Evolutionary conservation across 2,113 vertebrate species (phyloP).

Genomic region (Chelonoidis abingdonii): DNA sequence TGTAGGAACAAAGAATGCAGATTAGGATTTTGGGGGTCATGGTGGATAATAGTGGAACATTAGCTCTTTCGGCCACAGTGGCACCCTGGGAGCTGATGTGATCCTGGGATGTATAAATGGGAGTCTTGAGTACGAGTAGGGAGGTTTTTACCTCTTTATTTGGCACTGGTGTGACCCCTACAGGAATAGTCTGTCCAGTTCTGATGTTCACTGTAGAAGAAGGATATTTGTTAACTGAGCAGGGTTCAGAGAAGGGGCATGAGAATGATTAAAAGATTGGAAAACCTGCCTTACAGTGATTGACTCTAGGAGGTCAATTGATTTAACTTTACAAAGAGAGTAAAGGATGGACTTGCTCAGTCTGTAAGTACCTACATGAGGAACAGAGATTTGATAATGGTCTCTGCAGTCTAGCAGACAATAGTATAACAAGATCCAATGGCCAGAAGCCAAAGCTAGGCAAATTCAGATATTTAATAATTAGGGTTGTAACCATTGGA

Average conservation of each 20-base stretch:
- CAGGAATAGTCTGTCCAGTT: not conserved
- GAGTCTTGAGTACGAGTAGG: not conserved
- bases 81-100: no score
- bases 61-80: not conserved
- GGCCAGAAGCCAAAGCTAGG: not conserved
- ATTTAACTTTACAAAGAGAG: no score
- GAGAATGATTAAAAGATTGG: not conserved
- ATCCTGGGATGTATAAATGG: not conserved
- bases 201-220: not conserved
- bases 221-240: not conserved
- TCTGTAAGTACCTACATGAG: not conserved
- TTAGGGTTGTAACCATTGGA: not conserved
- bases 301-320: no score
- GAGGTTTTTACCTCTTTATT: not conserved
- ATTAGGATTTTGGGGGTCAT: not conserved
- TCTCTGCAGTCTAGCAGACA: not conserved
- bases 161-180: not conserved
- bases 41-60: not conserved
- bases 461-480: not conserved
- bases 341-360: no score
- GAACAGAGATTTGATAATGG: not conserved
- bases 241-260: not conserved
- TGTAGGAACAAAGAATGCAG: not conserved
- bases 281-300: not conserved
- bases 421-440: no score